Conservation (phyloP, 2,888 invertebrate genomes). For the Ypsolopha sequella region DNA sequence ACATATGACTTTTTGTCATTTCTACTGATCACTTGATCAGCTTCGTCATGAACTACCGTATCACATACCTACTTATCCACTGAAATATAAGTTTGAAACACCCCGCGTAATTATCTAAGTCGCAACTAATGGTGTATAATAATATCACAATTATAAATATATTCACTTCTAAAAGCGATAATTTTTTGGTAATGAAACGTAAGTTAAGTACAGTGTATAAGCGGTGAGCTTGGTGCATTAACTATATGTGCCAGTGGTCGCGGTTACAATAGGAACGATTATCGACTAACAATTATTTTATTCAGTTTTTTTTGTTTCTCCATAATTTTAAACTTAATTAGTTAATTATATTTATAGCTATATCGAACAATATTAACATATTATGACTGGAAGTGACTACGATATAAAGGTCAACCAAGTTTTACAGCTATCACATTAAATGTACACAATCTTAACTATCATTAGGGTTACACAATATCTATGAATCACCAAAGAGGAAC, state of each 20-base stretch:
- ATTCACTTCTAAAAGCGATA: conserved; percentile 11
- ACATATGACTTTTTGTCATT: conserved; percentile 27
- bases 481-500: conserved; percentile 39
- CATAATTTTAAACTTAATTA: not conserved
- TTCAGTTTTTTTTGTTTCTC: conserved; percentile 1
- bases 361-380: conserved; percentile 23
- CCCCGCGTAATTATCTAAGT: not conserved
- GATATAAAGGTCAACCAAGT: conserved; percentile 52
- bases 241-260: conserved; percentile 30
- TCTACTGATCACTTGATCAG: not conserved
- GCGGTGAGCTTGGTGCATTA: conserved; percentile 35
- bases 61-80: conserved; percentile 4
- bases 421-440: conserved; percentile 61
- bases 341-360: not conserved
- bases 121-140: conserved; percentile 25
- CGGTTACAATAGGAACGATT: conserved; percentile 52
- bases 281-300: conserved; percentile 17
- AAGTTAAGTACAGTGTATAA: conserved; percentile 48
- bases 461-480: conserved; percentile 24
- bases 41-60: not conserved
- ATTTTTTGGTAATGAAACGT: conserved; percentile 20
- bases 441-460: conserved; percentile 24
- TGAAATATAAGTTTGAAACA: not conserved
- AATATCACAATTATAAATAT: conserved; percentile 51
- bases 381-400: conserved; percentile 71